A percentile compares a stretch with the other conserved stretches of the same genome.
Conservation (phyloP, 2,888 invertebrate species). For the Odontocerum albicorne region DNA sequence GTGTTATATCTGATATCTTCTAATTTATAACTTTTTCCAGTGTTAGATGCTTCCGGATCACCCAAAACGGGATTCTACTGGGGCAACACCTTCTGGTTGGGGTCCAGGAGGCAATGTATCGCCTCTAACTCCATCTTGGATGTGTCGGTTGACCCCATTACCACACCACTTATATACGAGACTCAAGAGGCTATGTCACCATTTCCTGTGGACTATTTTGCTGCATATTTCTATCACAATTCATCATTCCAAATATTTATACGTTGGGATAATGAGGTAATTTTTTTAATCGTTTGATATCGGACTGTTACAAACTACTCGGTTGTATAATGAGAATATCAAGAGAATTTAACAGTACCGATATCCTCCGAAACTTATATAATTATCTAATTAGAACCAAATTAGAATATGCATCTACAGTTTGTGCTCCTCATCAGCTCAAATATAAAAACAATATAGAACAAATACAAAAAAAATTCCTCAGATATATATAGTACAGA, state of each 20-base stretch:
- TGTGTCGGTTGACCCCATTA: slow-evolving; percentile 40
- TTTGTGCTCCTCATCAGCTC: no score
- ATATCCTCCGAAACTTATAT: no score
- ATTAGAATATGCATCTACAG: no score
- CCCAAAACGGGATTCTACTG: slow-evolving; percentile 58
- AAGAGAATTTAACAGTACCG: no score
- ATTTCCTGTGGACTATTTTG: slow-evolving; percentile 47
- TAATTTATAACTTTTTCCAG: slow-evolving; percentile 44
- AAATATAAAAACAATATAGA: no score
- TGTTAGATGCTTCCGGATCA: slow-evolving; percentile 60
- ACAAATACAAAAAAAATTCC: no score
- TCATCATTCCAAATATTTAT: slow-evolving; percentile 46
- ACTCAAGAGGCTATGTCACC: slow-evolving; percentile 43
- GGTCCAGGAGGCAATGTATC: slow-evolving; percentile 54
- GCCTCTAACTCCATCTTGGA: slow-evolving; percentile 43
- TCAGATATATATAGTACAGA: no score
- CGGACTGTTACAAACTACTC: no score
- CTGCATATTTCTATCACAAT: slow-evolving; percentile 46
- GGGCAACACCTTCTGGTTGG: slow-evolving; percentile 64
- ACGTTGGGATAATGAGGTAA: slow-evolving; percentile 27
- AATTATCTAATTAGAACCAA: no score
- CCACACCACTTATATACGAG: slow-evolving; percentile 46
- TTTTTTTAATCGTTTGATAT: no score
- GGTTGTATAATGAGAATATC: no score
- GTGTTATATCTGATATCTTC: no score